These are phyloP conservation scores for Antennarius maculatus DNA, from an alignment of 2,797 vertebrate species.

Conservation along the genomic window DNA sequence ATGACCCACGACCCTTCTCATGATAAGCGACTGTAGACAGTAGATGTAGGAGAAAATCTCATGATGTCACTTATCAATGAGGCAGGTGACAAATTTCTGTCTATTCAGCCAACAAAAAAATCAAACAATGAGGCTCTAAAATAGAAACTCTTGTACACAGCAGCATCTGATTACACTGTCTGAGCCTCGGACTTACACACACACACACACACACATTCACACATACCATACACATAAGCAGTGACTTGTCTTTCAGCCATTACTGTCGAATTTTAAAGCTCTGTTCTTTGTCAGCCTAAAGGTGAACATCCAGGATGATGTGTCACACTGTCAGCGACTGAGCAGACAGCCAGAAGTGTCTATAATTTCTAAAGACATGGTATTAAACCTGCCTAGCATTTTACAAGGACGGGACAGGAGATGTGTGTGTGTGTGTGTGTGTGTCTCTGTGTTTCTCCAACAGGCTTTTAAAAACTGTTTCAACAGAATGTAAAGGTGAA, in stretches of 20 bases:
- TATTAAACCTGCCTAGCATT: constrained; percentile 21
- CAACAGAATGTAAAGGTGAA: too few species aligned
- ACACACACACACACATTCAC: neutral
- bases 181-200: too few species aligned
- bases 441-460: neutral
- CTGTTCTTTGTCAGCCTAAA: constrained; percentile 28
- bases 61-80: too few species aligned
- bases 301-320: constrained; percentile 21
- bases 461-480: too few species aligned
- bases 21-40: too few species aligned
- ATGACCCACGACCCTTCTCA: too few species aligned
- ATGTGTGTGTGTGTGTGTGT: neutral
- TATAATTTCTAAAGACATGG: constrained; percentile 26
- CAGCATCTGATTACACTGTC: too few species aligned
- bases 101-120: too few species aligned
- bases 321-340: constrained; percentile 29
- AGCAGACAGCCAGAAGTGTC: constrained; percentile 12
- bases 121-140: too few species aligned
- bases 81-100: too few species aligned
- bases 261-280: constrained; percentile 31
- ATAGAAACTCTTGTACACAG: too few species aligned
- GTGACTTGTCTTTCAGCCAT: constrained; percentile 8
- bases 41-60: too few species aligned
- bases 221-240: neutral
- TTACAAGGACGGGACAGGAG: constrained; percentile 21